Evolutionary conservation across 92 coral and sea anemone genomes (phyloP).

Genomic region (Zoanthus gigantus): DNA sequence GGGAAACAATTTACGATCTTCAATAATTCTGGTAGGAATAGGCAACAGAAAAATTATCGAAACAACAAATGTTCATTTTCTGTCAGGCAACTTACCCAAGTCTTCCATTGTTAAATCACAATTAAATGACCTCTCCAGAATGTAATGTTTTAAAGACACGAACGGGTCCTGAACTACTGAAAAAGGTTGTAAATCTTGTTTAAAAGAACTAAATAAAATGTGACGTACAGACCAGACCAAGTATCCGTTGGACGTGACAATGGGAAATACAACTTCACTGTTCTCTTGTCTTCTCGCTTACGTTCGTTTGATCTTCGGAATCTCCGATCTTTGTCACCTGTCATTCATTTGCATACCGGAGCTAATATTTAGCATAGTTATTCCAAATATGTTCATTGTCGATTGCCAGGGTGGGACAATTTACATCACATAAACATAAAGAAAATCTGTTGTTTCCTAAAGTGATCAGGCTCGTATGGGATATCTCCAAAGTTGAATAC

Average conservation of each 20-base stretch:
- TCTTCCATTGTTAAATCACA: constrained; percentile 75
- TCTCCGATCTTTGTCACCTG: constrained; percentile 61
- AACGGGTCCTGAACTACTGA: neutral
- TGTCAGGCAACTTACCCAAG: constrained; percentile 65
- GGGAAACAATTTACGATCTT: neutral
- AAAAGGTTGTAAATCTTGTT: neutral
- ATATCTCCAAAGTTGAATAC: neutral
- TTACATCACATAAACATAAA: constrained; percentile 1
- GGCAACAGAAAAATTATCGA: neutral
- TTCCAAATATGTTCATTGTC: constrained; percentile 66
- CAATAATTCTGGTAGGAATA: neutral
- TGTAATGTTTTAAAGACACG: neutral
- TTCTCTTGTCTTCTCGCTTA: constrained; percentile 62
- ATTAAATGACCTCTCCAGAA: constrained; percentile 48
- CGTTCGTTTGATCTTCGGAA: constrained; percentile 67
- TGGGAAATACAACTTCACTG: constrained; percentile 9
- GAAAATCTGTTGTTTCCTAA: neutral
- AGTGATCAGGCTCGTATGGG: neutral
- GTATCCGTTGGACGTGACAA: constrained; percentile 22
- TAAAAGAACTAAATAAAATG: neutral
- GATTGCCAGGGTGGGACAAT: constrained; percentile 65
- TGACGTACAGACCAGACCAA: constrained; percentile 30
- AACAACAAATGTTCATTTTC: constrained; percentile 17
- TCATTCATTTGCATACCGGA: constrained; percentile 63
- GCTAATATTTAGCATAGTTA: constrained; percentile 70